These are phyloP conservation scores for Callionymus lyra DNA, from an alignment of 2,113 vertebrate species.

Conservation along the genomic window DNA sequence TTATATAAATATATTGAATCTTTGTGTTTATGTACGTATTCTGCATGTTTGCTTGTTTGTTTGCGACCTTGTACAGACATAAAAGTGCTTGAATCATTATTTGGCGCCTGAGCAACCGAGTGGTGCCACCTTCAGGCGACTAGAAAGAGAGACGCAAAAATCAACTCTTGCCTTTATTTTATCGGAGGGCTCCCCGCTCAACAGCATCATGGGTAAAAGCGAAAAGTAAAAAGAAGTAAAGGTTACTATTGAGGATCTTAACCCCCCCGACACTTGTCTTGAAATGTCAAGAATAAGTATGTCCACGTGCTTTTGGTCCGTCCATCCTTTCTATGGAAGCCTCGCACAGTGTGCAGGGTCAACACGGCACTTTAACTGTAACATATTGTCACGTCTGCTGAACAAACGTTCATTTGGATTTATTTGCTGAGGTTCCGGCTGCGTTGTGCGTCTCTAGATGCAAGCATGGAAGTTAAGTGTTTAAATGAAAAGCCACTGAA, in stretches of 20 bases:
- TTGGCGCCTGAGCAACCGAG: not conserved
- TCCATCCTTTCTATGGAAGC: no score
- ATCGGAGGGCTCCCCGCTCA: slow-evolving; percentile 1
- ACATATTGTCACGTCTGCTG: no score
- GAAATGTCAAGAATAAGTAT: no score
- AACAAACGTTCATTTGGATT: no score
- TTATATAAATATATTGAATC: slow-evolving; percentile 20
- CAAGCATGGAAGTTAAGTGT: no score
- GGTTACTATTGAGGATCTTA: slow-evolving; percentile 1
- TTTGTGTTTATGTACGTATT: slow-evolving; percentile 62
- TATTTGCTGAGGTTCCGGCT: no score
- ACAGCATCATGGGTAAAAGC: slow-evolving; percentile 15
- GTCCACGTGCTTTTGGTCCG: no score
- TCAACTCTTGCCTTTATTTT: slow-evolving; percentile 22
- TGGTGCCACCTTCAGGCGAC: not conserved
- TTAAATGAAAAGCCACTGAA: no score
- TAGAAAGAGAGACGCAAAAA: not conserved
- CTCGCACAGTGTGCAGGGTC: not conserved
- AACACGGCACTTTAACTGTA: no score
- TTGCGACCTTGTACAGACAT: slow-evolving; percentile 51
- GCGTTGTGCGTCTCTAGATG: no score
- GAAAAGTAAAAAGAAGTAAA: slow-evolving; percentile 19
- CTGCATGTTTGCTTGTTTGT: slow-evolving; percentile 67
- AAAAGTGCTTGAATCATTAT: slow-evolving; percentile 35
- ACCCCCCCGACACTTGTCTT: no score